A percentile compares a stretch with the other conserved stretches of the same genome.
These are phyloP conservation scores for Dryocosmus kuriphilus DNA, from an alignment of 2,888 invertebrate species.

Conservation along the genomic window DNA sequence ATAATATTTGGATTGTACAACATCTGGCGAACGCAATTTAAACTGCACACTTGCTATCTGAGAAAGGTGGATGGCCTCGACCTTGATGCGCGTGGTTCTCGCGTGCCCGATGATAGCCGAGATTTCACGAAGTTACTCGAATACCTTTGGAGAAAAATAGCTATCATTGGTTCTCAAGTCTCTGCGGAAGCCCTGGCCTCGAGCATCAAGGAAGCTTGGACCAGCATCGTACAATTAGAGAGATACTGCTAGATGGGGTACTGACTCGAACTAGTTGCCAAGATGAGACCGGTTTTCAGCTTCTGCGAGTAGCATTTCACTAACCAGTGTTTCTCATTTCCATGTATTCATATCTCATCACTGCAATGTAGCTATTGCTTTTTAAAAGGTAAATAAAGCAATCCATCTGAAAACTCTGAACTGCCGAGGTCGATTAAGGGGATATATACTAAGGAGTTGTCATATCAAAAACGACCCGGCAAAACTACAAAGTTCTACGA, in stretches of 20 bases:
- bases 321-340: slow-evolving; percentile 36
- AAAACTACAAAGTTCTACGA: too few species aligned
- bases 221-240: slow-evolving; percentile 16
- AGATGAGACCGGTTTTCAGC: slow-evolving; percentile 71
- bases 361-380: not conserved
- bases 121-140: slow-evolving; percentile 58
- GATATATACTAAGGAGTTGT: not conserved
- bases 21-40: slow-evolving; percentile 32
- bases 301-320: slow-evolving; percentile 55
- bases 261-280: slow-evolving; percentile 59
- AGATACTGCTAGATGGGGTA: slow-evolving; percentile 39
- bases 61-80: slow-evolving; percentile 72
- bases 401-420: not conserved
- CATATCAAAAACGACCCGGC: too few species aligned
- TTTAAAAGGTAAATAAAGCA: not conserved
- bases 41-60: slow-evolving; percentile 63
- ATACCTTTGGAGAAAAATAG: slow-evolving; percentile 44
- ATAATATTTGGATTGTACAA: slow-evolving; percentile 12
- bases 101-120: slow-evolving; percentile 70
- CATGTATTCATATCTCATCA: not conserved
- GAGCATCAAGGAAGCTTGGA: slow-evolving; percentile 65
- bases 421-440: not conserved
- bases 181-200: slow-evolving; percentile 32
- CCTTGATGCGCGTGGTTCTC: slow-evolving; percentile 76
- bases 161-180: slow-evolving; percentile 37